Percentiles rank a stretch among this genome's conserved stretches.
Conservation (phyloP, 1,140 invertebrate species). For the Plectrocnemia conspersa region DNA sequence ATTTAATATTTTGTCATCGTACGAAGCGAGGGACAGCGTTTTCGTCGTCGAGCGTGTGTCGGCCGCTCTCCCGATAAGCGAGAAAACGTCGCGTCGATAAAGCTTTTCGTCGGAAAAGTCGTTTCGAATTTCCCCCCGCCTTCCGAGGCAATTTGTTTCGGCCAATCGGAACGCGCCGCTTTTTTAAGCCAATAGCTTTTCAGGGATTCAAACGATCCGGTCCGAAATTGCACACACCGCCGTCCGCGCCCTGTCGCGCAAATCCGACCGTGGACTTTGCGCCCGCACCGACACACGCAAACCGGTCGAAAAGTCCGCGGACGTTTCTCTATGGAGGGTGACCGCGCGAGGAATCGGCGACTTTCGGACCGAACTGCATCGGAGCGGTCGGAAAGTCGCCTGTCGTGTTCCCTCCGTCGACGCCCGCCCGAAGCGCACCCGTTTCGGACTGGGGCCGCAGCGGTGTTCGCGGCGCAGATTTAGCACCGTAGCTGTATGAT, state of each 20-base stretch:
- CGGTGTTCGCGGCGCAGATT: neutral
- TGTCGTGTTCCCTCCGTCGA: neutral
- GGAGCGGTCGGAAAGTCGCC: neutral
- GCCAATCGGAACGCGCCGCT: constrained; percentile 7
- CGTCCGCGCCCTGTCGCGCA: neutral
- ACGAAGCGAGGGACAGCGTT: too few relatives aligned
- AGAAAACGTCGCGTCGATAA: too few relatives aligned
- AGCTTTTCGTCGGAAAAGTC: too few relatives aligned
- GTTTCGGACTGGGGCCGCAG: neutral
- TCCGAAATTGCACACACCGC: neutral
- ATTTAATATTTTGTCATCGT: too few relatives aligned
- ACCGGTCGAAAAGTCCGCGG: constrained; percentile 9
- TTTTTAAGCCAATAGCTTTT: neutral
- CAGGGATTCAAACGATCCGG: neutral
- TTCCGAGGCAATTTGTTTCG: neutral
- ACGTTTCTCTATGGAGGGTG: neutral
- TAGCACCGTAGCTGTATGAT: neutral
- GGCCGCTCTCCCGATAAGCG: too few relatives aligned
- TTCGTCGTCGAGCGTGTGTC: too few relatives aligned
- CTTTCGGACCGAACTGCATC: constrained; percentile 4
- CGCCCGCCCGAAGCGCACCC: neutral
- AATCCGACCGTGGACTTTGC: too few relatives aligned
- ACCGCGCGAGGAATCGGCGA: neutral
- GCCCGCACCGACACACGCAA: too few relatives aligned
- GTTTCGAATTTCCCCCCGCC: constrained; percentile 3